Evolutionary conservation across 2,797 vertebrate genomes (phyloP), one percentile per base, ranked within the genome.

Genomic region (Kryptolebias ocellatus): DNA sequence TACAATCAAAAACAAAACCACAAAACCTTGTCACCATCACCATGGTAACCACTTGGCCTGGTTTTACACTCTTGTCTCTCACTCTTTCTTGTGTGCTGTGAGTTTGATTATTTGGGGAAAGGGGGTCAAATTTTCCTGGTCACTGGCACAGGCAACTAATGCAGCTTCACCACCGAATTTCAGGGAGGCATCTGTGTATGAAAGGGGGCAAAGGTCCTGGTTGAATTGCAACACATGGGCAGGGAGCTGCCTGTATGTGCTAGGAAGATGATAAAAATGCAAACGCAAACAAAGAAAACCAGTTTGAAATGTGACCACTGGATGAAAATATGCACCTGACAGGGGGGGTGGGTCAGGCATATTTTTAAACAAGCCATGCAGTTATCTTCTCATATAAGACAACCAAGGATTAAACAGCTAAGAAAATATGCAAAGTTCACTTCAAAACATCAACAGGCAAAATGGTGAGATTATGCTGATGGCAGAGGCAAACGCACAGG

Each of bases 351-450:
- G 34, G 60, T 67, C 76, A 84, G 78, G 82, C 79, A 83, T 72
- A 67, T 82, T 67, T 62, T 63, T 12, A 39, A 34, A 46, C 42
- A 73, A 92, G 90, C 85, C 94, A 94, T 94, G 94, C 93, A 89
- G 78, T 80, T 83, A 85, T 59, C 49, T 62, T 70, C 66, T 79
- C 62, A 70, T 74, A 84, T 67, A 71, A 50, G 47, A 84, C 62
- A 71, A 63, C 11, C 16, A 57, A 64, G 55, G 16, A 70, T 56
- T 71, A 83, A 79, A 76, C 66, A 72, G 62, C 28, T 78, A 4
- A 39, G 2, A 24, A 81, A 83, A 83, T 79, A 69, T 81, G 81
- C 88, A 87, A 69, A 54, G 42, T 77, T 87, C 81, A 89, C 86
- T 80, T 74, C 65, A 84, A 84, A 88, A 90, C 81, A 87, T 56